A percentile compares a stretch with the other conserved stretches of the same genome.
phyloP scores from a whole-genome alignment of 2,113 vertebrate species.

The Rutilus rutilus region DNA sequence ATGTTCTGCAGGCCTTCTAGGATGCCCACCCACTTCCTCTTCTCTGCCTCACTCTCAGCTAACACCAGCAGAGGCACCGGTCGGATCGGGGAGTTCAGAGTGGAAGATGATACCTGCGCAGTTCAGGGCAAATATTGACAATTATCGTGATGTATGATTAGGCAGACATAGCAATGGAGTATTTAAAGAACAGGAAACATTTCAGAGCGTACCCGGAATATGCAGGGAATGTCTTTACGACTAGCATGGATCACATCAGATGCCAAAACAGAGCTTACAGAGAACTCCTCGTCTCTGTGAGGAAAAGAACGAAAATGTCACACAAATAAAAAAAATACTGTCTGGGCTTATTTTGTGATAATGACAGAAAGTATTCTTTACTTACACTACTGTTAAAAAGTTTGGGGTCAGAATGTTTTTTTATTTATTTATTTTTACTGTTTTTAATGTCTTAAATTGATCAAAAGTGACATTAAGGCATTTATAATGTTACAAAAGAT shows the following conservation, averaged over 20 bases:
- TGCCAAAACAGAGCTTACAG: conserved; percentile 92
- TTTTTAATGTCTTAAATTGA: too few species aligned
- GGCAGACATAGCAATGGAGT: background rate
- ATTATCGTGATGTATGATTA: conserved; percentile 45
- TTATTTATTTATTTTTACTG: too few species aligned
- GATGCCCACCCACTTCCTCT: conserved; percentile 95
- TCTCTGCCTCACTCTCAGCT: conserved; percentile 93
- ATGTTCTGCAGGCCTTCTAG: conserved; percentile 91
- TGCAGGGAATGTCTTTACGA: conserved; percentile 94
- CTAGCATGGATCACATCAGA: conserved; percentile 96
- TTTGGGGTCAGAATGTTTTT: too few species aligned
- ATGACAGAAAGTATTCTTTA: too few species aligned
- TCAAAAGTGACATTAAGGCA: too few species aligned
- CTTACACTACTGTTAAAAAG: too few species aligned
- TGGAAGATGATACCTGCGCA: conserved; percentile 87
- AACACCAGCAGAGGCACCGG: conserved; percentile 89
- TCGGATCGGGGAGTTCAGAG: conserved; percentile 84
- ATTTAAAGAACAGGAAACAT: background rate
- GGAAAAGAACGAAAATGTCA: background rate
- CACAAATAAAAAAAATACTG: background rate
- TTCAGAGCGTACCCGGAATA: conserved; percentile 85
- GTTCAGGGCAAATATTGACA: background rate
- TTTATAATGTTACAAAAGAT: too few species aligned
- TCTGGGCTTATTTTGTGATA: too few species aligned
- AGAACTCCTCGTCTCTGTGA: conserved; percentile 92